Evolutionary conservation across 2,113 vertebrate species (phyloP), one percentile per base, ranked within the genome.

Genomic region (Trematocara variabile): DNA sequence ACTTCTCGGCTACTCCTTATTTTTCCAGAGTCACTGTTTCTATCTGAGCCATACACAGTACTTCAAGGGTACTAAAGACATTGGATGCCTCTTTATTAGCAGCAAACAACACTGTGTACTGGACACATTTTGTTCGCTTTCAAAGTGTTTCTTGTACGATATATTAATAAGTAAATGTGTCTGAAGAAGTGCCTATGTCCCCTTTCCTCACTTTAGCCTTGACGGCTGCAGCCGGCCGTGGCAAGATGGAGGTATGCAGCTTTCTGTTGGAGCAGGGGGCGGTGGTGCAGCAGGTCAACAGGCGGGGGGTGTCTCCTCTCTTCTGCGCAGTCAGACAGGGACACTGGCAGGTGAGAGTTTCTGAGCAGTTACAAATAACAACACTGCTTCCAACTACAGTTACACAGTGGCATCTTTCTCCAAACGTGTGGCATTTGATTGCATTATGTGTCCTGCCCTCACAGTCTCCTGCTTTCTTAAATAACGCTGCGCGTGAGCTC

Each of bases 261-360:
- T 90, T 97, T 3, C 96, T 99, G 33, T 92, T 99, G 60, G 97
- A 97, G 54, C 92, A 52, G 0, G 97, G 96, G 14, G 97, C 97
- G 0, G 92, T 93, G 3, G 97, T 98, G 86, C 96, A 95, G 3
- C 97, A 97, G 91, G 93, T 95, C 3, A 99, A 99, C 93, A 93
- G 97, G 86, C 97, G 98, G 68, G 98, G 98, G 3, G 93, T 97
- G 4, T 93, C 96, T 5, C 97, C 98, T 0, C 92, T 99, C 0
- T 97, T 99, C 89, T 99, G 98, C 1, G 97, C 98, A 0, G 98
- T 97, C 20, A 97, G 99, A 65, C 98, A 99, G 93, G 99, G 99
- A 14, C 97, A 99, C 93, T 98, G 98, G 97, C 98, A 99, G 99
- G 99, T 99, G 92, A 84, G 91, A 22, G 13, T 20, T 25, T 50